phyloP scores from a whole-genome alignment of 1,140 invertebrate genomes.

The Laupala kohalensis region DNA sequence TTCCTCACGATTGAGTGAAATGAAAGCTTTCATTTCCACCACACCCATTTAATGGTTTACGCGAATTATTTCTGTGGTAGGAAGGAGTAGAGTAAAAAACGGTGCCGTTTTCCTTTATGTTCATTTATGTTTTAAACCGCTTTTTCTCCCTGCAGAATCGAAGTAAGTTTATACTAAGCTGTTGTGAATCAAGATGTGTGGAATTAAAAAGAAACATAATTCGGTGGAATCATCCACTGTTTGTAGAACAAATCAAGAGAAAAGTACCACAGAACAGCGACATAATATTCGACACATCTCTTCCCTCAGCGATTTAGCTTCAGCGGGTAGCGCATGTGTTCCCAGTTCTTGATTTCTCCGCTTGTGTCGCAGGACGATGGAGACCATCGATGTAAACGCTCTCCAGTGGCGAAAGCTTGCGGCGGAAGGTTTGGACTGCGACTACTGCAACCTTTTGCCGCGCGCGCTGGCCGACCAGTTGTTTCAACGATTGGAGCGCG shows the following conservation, averaged over 20 bases:
- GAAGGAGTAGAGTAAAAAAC: too few species aligned
- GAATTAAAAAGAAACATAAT: too few species aligned
- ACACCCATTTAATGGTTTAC: too few species aligned
- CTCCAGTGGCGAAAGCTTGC: conserved; percentile 32
- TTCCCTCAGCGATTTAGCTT: neutral
- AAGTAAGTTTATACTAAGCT: too few species aligned
- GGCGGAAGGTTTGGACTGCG: conserved; percentile 35
- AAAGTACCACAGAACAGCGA: neutral
- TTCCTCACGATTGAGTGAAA: too few species aligned
- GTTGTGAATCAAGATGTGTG: too few species aligned
- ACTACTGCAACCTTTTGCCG: conserved; percentile 33
- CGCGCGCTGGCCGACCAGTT: conserved; percentile 28
- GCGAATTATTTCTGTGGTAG: too few species aligned
- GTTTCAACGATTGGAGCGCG: conserved; percentile 34
- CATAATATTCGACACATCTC: too few species aligned
- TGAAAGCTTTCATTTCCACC: too few species aligned
- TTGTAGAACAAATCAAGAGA: neutral
- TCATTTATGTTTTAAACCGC: too few species aligned
- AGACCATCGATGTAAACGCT: neutral
- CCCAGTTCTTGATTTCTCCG: neutral
- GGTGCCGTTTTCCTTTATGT: too few species aligned
- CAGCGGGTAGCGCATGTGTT: neutral
- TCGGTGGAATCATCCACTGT: neutral
- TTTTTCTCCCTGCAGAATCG: too few species aligned
- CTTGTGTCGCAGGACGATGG: neutral